Percentiles rank a stretch among this genome's conserved stretches.
phyloP scores from a whole-genome alignment of 2,113 vertebrate genomes.

The Eptesicus fuscus region DNA sequence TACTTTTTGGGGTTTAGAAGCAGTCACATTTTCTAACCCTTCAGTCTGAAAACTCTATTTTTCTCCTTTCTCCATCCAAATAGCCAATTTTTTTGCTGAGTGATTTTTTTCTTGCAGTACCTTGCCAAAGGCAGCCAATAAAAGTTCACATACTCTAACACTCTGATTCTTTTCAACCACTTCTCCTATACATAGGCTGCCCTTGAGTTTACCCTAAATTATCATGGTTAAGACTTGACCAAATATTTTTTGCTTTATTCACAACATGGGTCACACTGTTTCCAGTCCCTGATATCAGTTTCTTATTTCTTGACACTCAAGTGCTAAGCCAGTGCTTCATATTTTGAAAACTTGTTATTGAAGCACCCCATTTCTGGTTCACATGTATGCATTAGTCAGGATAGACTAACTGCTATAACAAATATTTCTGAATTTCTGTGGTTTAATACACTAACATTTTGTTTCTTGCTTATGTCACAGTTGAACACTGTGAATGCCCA shows the following conservation, averaged over 20 bases:
- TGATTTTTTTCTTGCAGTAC: not conserved
- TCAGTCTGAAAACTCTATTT: not conserved
- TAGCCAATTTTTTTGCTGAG: not conserved
- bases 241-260: slow-evolving; percentile 7
- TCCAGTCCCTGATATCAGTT: not conserved
- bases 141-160: not conserved
- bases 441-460: not conserved
- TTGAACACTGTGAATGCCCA: not conserved
- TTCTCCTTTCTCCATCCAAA: slow-evolving; percentile 2
- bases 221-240: not conserved
- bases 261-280: not conserved
- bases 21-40: not conserved
- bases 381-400: not conserved
- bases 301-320: not conserved
- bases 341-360: slow-evolving; percentile 28
- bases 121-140: not conserved
- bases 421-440: not conserved
- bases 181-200: not conserved
- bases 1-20: not conserved
- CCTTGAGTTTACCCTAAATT: not conserved
- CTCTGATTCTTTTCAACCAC: not conserved
- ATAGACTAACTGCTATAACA: not conserved
- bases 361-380: not conserved
- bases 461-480: not conserved
- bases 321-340: not conserved